Percentiles rank a stretch among this genome's conserved stretches.
phyloP scores from a whole-genome alignment of 2,888 invertebrate genomes.

The Cheilosia urbana region DNA sequence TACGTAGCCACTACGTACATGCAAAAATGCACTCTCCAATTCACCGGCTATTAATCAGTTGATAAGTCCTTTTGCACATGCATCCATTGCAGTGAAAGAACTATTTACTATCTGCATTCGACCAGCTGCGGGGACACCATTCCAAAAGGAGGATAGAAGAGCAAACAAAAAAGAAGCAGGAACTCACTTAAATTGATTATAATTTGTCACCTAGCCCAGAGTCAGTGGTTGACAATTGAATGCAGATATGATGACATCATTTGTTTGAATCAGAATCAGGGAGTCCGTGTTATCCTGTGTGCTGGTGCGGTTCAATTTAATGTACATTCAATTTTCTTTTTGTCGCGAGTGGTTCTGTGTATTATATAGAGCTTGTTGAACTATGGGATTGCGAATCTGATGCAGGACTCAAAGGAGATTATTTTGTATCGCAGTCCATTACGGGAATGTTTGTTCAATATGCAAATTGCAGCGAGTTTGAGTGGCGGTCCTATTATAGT shows the following conservation, averaged over 20 bases:
- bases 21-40: conserved; percentile 57
- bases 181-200: conserved; percentile 72
- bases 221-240: conserved; percentile 70
- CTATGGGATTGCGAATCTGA: conserved; percentile 2
- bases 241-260: conserved; percentile 71
- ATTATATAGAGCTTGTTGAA: conserved; percentile 17
- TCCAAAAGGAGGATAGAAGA: background rate
- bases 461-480: background rate
- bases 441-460: background rate
- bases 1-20: conserved; percentile 29
- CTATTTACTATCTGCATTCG: conserved; percentile 64
- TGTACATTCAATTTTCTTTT: conserved; percentile 53
- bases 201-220: conserved; percentile 70
- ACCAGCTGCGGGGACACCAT: conserved; percentile 1
- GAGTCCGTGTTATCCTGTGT: background rate
- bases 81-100: conserved; percentile 39
- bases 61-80: conserved; percentile 57
- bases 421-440: background rate
- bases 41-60: conserved; percentile 68
- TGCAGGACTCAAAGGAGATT: conserved; percentile 4
- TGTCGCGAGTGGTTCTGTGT: background rate
- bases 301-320: conserved; percentile 36
- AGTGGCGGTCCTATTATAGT: background rate
- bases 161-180: background rate
- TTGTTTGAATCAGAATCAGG: conserved; percentile 34